Evolutionary conservation across 2,797 vertebrate genomes (phyloP).

Genomic region (Platalea minor): DNA sequence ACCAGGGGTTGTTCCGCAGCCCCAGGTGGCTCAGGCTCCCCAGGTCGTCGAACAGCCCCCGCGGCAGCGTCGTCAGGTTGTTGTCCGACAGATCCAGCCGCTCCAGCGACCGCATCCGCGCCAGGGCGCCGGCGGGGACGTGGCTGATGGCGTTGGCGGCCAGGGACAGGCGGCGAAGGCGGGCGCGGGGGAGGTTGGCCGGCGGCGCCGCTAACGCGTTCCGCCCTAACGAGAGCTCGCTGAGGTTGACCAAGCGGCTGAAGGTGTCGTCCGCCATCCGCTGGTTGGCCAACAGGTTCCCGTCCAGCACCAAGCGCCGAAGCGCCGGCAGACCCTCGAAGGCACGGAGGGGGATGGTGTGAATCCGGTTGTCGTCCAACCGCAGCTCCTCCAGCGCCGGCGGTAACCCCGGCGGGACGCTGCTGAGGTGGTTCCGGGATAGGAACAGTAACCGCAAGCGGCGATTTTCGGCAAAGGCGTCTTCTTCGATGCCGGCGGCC

Average conservation of each 20-base stretch:
- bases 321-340: conserved; percentile 88
- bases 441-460: conserved; percentile 88
- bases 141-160: conserved; percentile 93
- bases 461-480: conserved; percentile 89
- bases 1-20: conserved; percentile 93
- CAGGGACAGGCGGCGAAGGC: conserved; percentile 86
- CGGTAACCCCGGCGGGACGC: conserved; percentile 92
- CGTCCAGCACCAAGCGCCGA: conserved; percentile 89
- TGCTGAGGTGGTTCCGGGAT: conserved; percentile 93
- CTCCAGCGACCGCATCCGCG: conserved; percentile 85
- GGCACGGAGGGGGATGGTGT: conserved; percentile 88
- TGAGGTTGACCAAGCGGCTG: conserved; percentile 87
- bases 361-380: conserved; percentile 94
- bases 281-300: conserved; percentile 94
- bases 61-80: conserved; percentile 90
- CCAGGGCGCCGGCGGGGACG: conserved; percentile 86
- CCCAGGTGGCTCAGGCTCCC: conserved; percentile 87
- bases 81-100: conserved; percentile 92
- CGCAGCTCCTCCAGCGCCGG: conserved; percentile 91
- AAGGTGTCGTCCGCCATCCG: conserved; percentile 94
- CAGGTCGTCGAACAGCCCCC: conserved; percentile 89
- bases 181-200: conserved; percentile 86
- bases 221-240: conserved; percentile 89
- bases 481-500: conserved; percentile 93
- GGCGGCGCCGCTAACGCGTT: conserved; percentile 90